These are phyloP conservation scores for Macroglossus sobrinus DNA, from an alignment of 2,113 vertebrate genomes.

Conservation along the genomic window DNA sequence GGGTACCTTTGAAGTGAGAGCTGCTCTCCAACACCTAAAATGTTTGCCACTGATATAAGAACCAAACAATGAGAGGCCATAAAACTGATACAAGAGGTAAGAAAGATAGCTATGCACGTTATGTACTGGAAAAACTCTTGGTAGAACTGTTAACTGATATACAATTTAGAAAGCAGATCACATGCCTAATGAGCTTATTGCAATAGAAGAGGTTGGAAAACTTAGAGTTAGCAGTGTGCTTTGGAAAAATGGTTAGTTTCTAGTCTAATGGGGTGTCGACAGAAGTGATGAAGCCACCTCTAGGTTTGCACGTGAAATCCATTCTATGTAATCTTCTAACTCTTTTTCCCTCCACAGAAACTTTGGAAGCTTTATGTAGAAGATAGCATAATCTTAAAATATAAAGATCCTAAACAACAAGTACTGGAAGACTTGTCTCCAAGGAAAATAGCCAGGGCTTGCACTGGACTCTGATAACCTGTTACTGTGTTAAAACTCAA, in stretches of 20 bases:
- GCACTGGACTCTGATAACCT: background rate
- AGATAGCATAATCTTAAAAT: background rate
- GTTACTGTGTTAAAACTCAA: background rate
- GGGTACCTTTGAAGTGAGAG: background rate
- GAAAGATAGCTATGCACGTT: background rate
- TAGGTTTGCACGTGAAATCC: background rate
- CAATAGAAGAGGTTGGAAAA: background rate
- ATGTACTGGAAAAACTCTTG: background rate
- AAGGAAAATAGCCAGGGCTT: background rate
- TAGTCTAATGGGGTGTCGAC: background rate
- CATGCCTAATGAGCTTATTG: background rate
- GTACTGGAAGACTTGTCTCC: background rate
- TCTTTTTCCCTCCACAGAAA: background rate
- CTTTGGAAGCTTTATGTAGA: background rate
- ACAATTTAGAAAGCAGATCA: background rate
- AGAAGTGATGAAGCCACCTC: background rate
- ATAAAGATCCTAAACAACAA: background rate
- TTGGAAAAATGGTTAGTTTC: background rate
- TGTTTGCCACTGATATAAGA: background rate
- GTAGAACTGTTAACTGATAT: background rate
- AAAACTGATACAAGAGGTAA: background rate
- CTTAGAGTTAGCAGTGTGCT: background rate
- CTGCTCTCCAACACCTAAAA: background rate
- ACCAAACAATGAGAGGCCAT: background rate
- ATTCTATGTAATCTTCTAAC: background rate